Evolutionary conservation across 2,888 invertebrate genomes (phyloP), one percentile per base, ranked within the genome.

Genomic region (Tubulanus polymorphus): DNA sequence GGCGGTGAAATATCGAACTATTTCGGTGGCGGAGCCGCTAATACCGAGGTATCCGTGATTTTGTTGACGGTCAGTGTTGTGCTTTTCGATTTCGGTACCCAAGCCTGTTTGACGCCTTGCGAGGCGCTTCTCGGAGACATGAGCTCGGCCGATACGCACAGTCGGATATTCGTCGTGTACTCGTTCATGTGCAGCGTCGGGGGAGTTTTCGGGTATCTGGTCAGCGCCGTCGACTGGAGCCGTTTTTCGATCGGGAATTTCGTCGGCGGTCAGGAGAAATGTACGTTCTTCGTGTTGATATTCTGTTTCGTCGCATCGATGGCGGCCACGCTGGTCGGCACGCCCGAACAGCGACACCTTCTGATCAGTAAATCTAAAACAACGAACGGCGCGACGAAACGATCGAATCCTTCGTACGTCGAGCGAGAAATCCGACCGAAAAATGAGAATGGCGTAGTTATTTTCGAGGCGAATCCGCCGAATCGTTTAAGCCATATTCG

Each of bases 111-210:
- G 77, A 94, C 93, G 73, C 95, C 96, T 0, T 88, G 94, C 0
- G 85, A 96, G 65, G 93, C 95, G 45, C 92, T 93, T 80, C 84
- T 96, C 0, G 84, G 95, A 26, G 96, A 96, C 75, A 90, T 94
- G 51, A 91, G 92, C 55, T 81, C 90, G 65, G 89, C 66, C n/a
- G 71, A 92, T 79, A 91, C 91, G 81, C 94, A 95, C 75, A 93
- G 95, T 72, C 86, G 87, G 70, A 94, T 94, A 0, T 82, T 96
- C 23, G 94, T 93, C 67, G 91, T 94, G 1, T 96, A 96, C 75
- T 95, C 95, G 0, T 86, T 95, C 64, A 94, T 95, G 93, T 93
- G 95, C 8, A 95, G 95, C 2, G 81, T 93, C 0, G 96, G 96
- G 0, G 95, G 96, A 1, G 91, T 91, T 72, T 86, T 95, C 81